These are phyloP conservation scores for Pogonocichla stellata DNA, from an alignment of 2,113 vertebrate genomes.

Conservation along the genomic window DNA sequence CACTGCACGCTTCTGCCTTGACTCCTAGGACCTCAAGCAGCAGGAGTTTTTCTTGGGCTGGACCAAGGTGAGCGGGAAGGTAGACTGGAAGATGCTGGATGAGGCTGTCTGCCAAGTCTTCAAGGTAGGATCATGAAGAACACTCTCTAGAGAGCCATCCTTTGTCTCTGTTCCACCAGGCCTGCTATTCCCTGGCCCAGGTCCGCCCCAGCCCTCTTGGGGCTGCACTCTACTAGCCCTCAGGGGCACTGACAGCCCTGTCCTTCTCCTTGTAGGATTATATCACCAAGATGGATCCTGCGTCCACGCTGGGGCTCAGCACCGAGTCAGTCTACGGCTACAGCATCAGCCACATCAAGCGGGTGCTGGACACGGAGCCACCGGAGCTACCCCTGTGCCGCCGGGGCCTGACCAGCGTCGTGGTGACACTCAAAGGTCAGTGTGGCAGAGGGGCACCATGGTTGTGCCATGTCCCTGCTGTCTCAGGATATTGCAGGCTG, in stretches of 20 bases:
- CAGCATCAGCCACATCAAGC: constrained; percentile 84
- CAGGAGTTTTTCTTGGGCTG: constrained; percentile 90
- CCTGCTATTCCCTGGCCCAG: not conserved
- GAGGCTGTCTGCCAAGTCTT: constrained; percentile 86
- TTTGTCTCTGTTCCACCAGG: not conserved
- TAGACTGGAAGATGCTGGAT: constrained; percentile 90
- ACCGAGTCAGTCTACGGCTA: constrained; percentile 88
- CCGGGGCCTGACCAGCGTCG: constrained; percentile 79
- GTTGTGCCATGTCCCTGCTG: not conserved
- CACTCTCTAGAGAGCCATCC: not conserved
- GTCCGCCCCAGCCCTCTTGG: not conserved
- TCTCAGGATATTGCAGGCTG: fast-evolving
- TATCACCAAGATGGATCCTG: constrained; percentile 89
- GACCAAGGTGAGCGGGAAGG: constrained; percentile 78
- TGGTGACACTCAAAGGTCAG: constrained; percentile 88
- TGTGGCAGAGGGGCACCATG: not conserved
- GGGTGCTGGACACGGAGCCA: constrained; percentile 81
- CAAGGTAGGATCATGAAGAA: constrained; percentile 71
- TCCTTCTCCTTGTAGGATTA: constrained; percentile 79
- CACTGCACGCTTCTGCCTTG: not conserved
- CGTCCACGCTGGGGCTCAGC: constrained; percentile 87
- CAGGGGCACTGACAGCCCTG: not conserved
- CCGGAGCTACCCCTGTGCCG: constrained; percentile 80
- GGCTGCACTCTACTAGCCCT: not conserved
- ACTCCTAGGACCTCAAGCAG: constrained; percentile 84